Evolutionary conservation across 2,113 vertebrate genomes (phyloP).

Genomic region (Hippolais icterina): DNA sequence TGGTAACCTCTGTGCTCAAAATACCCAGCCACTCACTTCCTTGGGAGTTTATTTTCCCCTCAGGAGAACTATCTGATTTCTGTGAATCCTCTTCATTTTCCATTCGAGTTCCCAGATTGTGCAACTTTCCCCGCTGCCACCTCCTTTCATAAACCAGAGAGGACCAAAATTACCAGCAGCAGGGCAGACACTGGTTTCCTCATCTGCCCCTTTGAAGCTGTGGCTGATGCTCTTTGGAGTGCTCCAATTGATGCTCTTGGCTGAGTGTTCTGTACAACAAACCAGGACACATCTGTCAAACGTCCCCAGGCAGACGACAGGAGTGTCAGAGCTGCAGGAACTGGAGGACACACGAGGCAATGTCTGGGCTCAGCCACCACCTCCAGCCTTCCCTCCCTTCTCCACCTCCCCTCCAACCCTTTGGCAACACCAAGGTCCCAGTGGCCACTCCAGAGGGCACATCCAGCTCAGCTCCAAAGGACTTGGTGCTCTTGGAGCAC

Average conservation of each 20-base stretch:
- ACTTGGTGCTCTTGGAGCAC: neutral
- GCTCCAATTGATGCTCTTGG: neutral
- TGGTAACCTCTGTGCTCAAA: neutral
- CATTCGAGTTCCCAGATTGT: neutral
- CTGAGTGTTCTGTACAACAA: neutral
- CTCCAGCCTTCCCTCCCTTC: neutral
- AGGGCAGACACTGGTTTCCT: neutral
- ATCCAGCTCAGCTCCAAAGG: neutral
- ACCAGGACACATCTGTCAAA: neutral
- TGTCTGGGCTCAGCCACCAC: neutral
- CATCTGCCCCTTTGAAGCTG: neutral
- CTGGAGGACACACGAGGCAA: neutral
- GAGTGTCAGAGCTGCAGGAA: neutral
- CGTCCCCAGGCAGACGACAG: neutral
- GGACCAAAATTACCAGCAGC: neutral
- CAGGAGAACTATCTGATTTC: neutral
- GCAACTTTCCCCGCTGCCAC: neutral
- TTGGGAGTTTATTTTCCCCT: conserved; percentile 4
- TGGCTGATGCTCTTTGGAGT: neutral
- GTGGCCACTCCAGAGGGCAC: neutral
- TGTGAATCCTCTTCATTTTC: neutral
- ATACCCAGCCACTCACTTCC: neutral
- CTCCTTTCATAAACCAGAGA: neutral
- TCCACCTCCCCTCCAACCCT: neutral
- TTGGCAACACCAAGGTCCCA: neutral